Conservation (phyloP, 1,140 invertebrate genomes). For the Drosophila leontia region DNA sequence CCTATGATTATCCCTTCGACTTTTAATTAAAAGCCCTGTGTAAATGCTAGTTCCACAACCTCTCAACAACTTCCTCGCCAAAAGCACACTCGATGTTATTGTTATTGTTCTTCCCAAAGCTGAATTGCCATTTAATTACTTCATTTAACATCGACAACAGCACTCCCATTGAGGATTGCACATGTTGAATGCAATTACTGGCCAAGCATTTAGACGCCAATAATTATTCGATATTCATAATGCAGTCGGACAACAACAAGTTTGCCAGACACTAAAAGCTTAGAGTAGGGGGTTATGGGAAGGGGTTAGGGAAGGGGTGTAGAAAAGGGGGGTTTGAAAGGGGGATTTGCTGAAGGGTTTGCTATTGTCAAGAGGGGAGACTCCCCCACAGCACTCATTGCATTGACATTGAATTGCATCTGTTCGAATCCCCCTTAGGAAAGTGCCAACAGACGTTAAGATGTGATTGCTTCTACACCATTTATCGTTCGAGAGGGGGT, state of each 20-base stretch:
- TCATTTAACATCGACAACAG: conserved; percentile 42
- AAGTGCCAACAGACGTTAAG: conserved; percentile 52
- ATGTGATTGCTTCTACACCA: conserved; percentile 17
- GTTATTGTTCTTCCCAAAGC: conserved; percentile 30
- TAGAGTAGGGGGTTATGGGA: neutral
- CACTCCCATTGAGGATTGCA: conserved; percentile 37
- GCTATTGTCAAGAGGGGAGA: neutral
- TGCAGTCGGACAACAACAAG: conserved; percentile 32
- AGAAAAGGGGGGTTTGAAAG: neutral
- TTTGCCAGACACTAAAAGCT: conserved; percentile 35
- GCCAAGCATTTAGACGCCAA: conserved; percentile 56
- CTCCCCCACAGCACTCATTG: conserved; percentile 28
- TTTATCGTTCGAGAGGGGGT: neutral
- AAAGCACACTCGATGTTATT: conserved; percentile 19
- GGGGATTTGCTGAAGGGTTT: neutral
- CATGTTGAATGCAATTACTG: conserved; percentile 61
- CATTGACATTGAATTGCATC: conserved; percentile 62
- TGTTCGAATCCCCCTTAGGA: conserved; percentile 30
- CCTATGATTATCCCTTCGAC: conserved; percentile 1
- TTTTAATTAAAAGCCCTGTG: conserved; percentile 8
- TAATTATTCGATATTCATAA: conserved; percentile 58
- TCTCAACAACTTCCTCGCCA: conserved; percentile 25
- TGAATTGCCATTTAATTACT: conserved; percentile 57
- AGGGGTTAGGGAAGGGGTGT: neutral
- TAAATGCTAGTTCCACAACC: conserved; percentile 14